phyloP scores from a whole-genome alignment of 2,888 invertebrate species.

The Dynastes hyllus region DNA sequence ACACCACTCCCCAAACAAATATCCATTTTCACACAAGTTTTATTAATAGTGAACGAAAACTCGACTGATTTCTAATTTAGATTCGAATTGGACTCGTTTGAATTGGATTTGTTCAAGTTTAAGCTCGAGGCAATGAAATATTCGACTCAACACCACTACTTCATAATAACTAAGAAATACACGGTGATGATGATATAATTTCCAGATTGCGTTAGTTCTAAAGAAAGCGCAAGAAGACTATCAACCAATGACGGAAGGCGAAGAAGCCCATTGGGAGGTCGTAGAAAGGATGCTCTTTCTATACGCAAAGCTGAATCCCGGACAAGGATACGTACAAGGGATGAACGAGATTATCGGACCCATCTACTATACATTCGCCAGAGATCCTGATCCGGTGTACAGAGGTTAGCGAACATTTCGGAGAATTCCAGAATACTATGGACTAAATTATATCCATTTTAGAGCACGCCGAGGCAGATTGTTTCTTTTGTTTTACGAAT shows the following conservation, averaged over 20 bases:
- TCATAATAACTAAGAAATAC: no score
- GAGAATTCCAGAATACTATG: no score
- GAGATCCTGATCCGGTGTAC: constrained; percentile 86
- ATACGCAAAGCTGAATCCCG: constrained; percentile 98
- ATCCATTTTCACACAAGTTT: no score
- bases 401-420: constrained; percentile 75
- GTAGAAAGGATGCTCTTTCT: constrained; percentile 97
- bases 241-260: constrained; percentile 88
- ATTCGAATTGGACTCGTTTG: no score
- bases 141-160: no score
- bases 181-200: background rate
- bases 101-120: no score
- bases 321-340: constrained; percentile 96
- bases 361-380: constrained; percentile 97
- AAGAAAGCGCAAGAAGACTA: constrained; percentile 88
- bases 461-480: constrained; percentile 97
- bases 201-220: constrained; percentile 80
- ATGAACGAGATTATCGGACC: constrained; percentile 99
- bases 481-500: constrained; percentile 98
- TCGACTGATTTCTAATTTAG: no score
- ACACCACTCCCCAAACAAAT: no score
- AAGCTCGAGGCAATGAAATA: no score
- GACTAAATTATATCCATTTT: constrained; percentile 20
- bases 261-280: constrained; percentile 99
- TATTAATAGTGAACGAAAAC: no score